Conservation (phyloP, 2,888 invertebrate species). For the Lasioglossum villosulum region DNA sequence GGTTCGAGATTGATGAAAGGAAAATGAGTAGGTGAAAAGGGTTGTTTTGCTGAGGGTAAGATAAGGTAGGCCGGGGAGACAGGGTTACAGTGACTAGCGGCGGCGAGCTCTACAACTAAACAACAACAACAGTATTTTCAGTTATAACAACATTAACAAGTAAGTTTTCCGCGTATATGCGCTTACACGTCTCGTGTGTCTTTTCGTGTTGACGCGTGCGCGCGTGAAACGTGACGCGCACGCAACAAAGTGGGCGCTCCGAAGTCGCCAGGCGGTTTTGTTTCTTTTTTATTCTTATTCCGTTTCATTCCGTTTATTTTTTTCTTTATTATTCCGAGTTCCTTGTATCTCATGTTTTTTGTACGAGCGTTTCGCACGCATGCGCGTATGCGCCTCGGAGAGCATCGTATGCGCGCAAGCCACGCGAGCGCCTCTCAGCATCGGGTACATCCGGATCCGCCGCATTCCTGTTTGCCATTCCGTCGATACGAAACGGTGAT, state of each 20-base stretch:
- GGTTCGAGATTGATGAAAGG: not conserved
- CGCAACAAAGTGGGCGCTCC: slow-evolving; percentile 46
- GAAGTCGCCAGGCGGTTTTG: slow-evolving; percentile 34
- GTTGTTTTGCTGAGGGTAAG: not conserved
- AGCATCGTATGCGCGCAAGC: slow-evolving; percentile 39
- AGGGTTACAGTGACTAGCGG: slow-evolving; percentile 83
- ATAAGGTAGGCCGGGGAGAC: slow-evolving; percentile 25
- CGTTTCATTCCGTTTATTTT: not conserved
- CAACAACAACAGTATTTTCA: slow-evolving; percentile 85
- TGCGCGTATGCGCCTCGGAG: slow-evolving; percentile 47
- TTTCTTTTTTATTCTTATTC: slow-evolving; percentile 15
- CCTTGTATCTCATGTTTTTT: slow-evolving; percentile 10
- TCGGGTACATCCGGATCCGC: slow-evolving; percentile 13
- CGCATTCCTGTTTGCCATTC: slow-evolving; percentile 1
- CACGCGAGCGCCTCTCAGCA: slow-evolving; percentile 46
- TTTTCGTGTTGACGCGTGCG: slow-evolving; percentile 48
- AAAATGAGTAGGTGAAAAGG: not conserved
- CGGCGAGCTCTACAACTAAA: slow-evolving; percentile 85
- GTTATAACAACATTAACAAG: slow-evolving; percentile 85
- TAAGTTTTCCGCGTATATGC: slow-evolving; percentile 77
- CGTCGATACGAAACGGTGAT: not conserved
- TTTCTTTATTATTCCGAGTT: not conserved
- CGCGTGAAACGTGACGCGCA: slow-evolving; percentile 37
- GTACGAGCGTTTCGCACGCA: slow-evolving; percentile 32
- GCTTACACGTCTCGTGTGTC: slow-evolving; percentile 60